Base-by-base conservation (phyloP, 2,797 vertebrate species). In the Brachyalestes nurse region DNA sequence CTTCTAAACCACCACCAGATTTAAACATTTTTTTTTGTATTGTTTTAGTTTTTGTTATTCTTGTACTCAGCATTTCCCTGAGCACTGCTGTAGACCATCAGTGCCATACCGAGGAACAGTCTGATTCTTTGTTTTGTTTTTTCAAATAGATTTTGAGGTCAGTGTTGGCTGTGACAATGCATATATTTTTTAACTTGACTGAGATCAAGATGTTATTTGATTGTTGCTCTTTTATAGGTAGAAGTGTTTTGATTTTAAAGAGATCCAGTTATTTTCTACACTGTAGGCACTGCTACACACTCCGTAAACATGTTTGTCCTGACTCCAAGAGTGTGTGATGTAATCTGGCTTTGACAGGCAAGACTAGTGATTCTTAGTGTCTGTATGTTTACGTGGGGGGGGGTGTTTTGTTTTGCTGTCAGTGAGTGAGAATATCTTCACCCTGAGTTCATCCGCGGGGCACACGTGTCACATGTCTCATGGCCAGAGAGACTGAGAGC, bases 241-340 rank as follows among this genome's bases (percentile, higher is more conserved):
- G 4, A 55, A 47, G 1, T 51, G 13, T 51, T 5, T 58, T 58
- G 57, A 58, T n/a, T 10, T n/a, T n/a, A 2, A n/a, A 60, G 58
- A 9, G 17, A 10, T 60, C 21, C 21, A 21, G 5, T 60, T 12
- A 10, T 19, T 5, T 55, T 17, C 51, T 23, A 60, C n/a, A 25
- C 0, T 62, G 45, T 12, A 8, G 45, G 10, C 7, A 12, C 12
- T 23, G 13, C 12, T 62, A 6, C 21, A 6, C 21, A 0, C 25
- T 34, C 5, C 9, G 65, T 78, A 47, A 78, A 70, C 65, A 70
- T 49, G 65, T 70, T 70, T 58, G 65, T 78, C 19, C 25, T 42
- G 49, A 23, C 65, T 60, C 21, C 21, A 25, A 1, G 38, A 58
- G 53, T 45, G 34, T 55, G 61, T 23, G 62, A 42, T 77, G 62